Percentiles rank a stretch among this genome's conserved stretches.
Evolutionary conservation across 2,888 invertebrate genomes (phyloP).

Genomic region (Conchocele bisecta): DNA sequence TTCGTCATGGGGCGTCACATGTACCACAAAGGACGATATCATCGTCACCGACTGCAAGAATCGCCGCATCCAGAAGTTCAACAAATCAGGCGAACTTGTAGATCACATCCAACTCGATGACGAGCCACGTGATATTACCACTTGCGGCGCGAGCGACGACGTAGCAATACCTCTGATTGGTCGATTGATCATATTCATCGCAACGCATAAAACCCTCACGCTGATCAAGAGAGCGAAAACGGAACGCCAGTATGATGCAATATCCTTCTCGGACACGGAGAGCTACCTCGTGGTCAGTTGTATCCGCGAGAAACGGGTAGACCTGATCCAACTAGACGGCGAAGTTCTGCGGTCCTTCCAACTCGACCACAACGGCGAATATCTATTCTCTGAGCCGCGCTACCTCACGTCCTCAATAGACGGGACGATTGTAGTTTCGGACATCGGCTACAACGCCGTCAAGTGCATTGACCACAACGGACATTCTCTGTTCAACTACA

Average conservation of each 20-base stretch:
- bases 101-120: conserved; percentile 75
- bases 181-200: conserved; percentile 68
- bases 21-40: conserved; percentile 72
- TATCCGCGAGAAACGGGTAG: conserved; percentile 64
- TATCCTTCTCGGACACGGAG: conserved; percentile 59
- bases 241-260: conserved; percentile 72
- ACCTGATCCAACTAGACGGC: conserved; percentile 68
- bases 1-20: conserved; percentile 73
- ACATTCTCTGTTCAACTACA: conserved; percentile 61
- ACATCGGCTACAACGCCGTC: conserved; percentile 62
- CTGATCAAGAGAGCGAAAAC: conserved; percentile 68
- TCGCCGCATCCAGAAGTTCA: conserved; percentile 74
- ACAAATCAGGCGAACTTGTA: conserved; percentile 70
- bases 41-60: conserved; percentile 74
- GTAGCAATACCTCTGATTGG: conserved; percentile 73
- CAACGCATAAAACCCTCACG: conserved; percentile 60
- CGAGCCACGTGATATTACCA: conserved; percentile 74
- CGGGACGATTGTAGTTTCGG: conserved; percentile 69
- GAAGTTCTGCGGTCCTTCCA: conserved; percentile 63
- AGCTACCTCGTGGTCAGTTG: conserved; percentile 66
- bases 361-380: conserved; percentile 47
- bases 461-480: conserved; percentile 66
- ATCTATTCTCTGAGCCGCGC: conserved; percentile 66
- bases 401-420: conserved; percentile 68
- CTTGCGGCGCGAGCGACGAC: conserved; percentile 66